Evolutionary conservation across 2,797 vertebrate genomes (phyloP).

Genomic region (Periparus ater): DNA sequence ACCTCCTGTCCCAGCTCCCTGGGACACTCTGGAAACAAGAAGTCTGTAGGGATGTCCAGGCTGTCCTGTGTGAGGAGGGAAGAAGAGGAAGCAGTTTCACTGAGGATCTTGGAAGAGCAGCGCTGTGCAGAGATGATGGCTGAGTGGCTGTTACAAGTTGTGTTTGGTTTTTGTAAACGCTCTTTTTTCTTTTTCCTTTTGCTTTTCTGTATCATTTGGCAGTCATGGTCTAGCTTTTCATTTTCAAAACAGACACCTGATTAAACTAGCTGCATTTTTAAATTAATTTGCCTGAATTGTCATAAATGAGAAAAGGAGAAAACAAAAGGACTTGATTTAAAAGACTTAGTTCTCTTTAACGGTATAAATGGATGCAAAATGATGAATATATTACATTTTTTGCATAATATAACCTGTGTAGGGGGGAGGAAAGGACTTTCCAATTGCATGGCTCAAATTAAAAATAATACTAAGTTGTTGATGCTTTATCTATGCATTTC

Average conservation of each 20-base stretch:
- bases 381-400: not conserved
- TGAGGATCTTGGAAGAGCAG: slow-evolving; percentile 72
- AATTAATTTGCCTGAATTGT: not conserved
- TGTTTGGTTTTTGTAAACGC: slow-evolving; percentile 61
- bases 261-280: not conserved
- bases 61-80: slow-evolving; percentile 72
- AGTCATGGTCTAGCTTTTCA: not conserved
- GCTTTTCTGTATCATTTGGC: not conserved
- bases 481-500: slow-evolving; percentile 34
- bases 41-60: slow-evolving; percentile 67
- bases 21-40: not conserved
- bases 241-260: not conserved
- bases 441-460: not conserved
- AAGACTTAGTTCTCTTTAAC: not conserved
- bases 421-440: not conserved
- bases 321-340: slow-evolving; percentile 24
- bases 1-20: not conserved
- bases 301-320: not conserved
- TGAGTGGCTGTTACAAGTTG: slow-evolving; percentile 79
- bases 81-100: slow-evolving; percentile 73
- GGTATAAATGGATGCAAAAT: not conserved
- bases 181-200: not conserved
- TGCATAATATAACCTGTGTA: not conserved
- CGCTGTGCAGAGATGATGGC: slow-evolving; percentile 72
- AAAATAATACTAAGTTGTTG: slow-evolving; percentile 7